Conservation (phyloP, 1,140 invertebrate species). For the Drosophila quadrilineata region DNA sequence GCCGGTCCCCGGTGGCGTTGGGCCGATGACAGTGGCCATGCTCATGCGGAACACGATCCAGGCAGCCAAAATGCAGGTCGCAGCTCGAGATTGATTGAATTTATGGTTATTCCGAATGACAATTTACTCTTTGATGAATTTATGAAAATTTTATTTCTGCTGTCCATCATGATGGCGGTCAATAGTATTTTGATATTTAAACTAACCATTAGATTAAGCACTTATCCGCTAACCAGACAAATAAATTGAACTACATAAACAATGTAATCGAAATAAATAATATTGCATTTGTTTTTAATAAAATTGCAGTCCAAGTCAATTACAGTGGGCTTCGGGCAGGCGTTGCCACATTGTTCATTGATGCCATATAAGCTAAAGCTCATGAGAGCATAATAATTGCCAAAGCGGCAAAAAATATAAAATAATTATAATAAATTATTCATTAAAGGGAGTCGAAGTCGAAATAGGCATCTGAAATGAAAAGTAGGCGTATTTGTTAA, state of each 20-base stretch:
- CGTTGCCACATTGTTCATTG: no score
- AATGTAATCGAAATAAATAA: constrained; percentile 3
- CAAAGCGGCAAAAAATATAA: no score
- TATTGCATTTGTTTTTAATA: no score
- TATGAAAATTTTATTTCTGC: constrained; percentile 21
- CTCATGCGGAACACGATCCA: constrained; percentile 92
- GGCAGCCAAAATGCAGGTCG: constrained; percentile 83
- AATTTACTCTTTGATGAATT: not conserved
- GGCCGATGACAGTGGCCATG: constrained; percentile 95
- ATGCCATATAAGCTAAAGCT: no score
- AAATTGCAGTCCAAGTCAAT: no score
- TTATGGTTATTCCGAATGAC: no score
- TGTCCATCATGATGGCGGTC: not conserved
- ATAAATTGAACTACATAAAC: not conserved
- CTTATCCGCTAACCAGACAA: constrained; percentile 2
- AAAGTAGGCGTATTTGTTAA: no score
- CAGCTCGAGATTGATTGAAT: not conserved
- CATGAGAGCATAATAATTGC: no score
- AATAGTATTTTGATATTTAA: constrained; percentile 69
- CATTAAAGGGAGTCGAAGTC: no score
- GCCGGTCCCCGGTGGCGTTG: constrained; percentile 93
- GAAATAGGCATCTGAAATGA: no score
- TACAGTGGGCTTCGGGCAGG: no score
- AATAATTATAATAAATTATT: no score
- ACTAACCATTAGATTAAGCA: constrained; percentile 16